A percentile compares a stretch with the other conserved stretches of the same genome.
These are phyloP conservation scores for Gastrophryne carolinensis DNA, from an alignment of 2,797 vertebrate species.

Conservation along the genomic window DNA sequence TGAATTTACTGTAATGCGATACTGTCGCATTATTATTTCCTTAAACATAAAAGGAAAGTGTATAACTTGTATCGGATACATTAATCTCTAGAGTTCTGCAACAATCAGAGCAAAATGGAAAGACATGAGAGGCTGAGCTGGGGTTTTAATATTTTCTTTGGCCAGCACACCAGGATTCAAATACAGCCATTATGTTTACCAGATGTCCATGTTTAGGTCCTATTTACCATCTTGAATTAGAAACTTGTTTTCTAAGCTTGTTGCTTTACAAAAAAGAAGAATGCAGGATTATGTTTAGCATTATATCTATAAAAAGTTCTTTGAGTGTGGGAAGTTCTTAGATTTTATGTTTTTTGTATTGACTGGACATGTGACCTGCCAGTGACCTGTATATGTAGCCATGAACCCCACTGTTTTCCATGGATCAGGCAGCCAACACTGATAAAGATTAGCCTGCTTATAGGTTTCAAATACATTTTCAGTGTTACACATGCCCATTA, in stretches of 20 bases:
- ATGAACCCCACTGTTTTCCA: no score
- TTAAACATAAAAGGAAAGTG: background rate
- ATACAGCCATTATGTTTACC: slow-evolving; percentile 13
- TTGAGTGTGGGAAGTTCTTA: no score
- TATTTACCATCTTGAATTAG: background rate
- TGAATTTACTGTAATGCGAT: background rate
- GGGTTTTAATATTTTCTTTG: slow-evolving; percentile 22
- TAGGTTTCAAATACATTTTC: no score
- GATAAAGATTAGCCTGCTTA: no score
- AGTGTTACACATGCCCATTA: no score
- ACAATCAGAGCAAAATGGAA: slow-evolving; percentile 18
- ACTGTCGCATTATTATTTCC: background rate
- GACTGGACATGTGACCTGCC: no score
- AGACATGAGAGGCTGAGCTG: background rate
- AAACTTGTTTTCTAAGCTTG: background rate
- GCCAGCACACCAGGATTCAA: background rate
- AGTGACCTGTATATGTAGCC: no score
- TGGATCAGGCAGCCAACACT: no score
- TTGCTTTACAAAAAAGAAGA: background rate
- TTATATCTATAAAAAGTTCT: no score
- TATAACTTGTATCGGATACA: slow-evolving; percentile 11
- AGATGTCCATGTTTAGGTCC: slow-evolving; percentile 11
- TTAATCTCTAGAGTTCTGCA: slow-evolving; percentile 8
- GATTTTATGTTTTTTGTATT: no score
- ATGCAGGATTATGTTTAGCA: no score